Percentiles rank a stretch among this genome's conserved stretches.
Conservation (phyloP, 1,140 invertebrate genomes). For the Atta texana region DNA sequence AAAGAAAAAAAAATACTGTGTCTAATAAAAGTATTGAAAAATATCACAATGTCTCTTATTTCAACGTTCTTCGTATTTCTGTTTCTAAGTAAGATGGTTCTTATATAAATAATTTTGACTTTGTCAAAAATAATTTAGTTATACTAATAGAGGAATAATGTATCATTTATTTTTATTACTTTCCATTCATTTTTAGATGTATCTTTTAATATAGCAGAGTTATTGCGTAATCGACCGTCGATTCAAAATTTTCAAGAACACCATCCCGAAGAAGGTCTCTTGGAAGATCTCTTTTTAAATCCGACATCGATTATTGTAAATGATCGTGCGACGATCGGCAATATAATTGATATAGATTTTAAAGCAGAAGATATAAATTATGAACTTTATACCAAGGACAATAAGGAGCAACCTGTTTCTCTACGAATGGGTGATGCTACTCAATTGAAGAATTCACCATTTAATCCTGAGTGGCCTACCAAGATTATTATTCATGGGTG, state of each 20-base stretch:
- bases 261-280: slow-evolving; percentile 55
- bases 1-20: slow-evolving; percentile 43
- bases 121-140: not conserved
- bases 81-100: slow-evolving; percentile 36
- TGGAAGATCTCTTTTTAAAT: slow-evolving; percentile 64
- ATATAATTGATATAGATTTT: slow-evolving; percentile 51
- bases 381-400: slow-evolving; percentile 76
- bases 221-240: slow-evolving; percentile 1
- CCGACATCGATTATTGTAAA: slow-evolving; percentile 53
- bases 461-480: slow-evolving; percentile 76
- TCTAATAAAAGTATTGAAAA: not conserved
- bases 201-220: slow-evolving; percentile 24
- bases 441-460: slow-evolving; percentile 76
- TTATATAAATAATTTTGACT: slow-evolving; percentile 3
- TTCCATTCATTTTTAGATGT: slow-evolving; percentile 27
- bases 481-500: slow-evolving; percentile 88
- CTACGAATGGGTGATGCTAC: slow-evolving; percentile 58
- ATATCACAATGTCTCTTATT: slow-evolving; percentile 34
- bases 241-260: slow-evolving; percentile 50
- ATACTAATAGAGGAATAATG: not conserved
- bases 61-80: slow-evolving; percentile 14
- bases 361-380: slow-evolving; percentile 66
- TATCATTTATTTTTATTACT: slow-evolving; percentile 19
- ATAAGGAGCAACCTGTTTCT: slow-evolving; percentile 58
- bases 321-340: slow-evolving; percentile 52